These are phyloP conservation scores for Linnaemya tessellans DNA, from an alignment of 2,888 invertebrate species.

Conservation along the genomic window DNA sequence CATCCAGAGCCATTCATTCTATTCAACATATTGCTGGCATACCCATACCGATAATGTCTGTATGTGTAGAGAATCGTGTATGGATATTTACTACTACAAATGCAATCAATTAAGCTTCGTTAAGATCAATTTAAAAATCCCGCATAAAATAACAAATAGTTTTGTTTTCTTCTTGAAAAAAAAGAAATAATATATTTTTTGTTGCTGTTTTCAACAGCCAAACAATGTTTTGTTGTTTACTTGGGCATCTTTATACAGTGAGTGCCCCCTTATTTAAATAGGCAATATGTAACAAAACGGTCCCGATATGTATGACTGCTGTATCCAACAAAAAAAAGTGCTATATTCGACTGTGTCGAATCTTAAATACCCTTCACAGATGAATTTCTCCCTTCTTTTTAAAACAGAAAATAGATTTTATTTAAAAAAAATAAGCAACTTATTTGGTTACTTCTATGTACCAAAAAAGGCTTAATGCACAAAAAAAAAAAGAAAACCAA, in stretches of 20 bases:
- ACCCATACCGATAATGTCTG: conserved; percentile 25
- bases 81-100: conserved; percentile 78
- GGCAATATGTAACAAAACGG: conserved; percentile 46
- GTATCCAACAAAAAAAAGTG: conserved; percentile 5
- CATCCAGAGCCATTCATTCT: conserved; percentile 50
- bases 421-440: too few species aligned
- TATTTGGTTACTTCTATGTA: too few species aligned
- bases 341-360: not conserved
- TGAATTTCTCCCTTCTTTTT: too few species aligned
- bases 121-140: conserved; percentile 84
- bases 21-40: conserved; percentile 42
- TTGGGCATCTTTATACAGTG: conserved; percentile 45
- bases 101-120: conserved; percentile 83
- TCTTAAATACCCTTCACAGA: not conserved
- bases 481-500: too few species aligned
- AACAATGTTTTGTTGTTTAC: conserved; percentile 50
- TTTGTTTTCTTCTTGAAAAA: conserved; percentile 76
- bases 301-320: conserved; percentile 17
- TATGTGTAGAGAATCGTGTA: conserved; percentile 40
- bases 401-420: too few species aligned
- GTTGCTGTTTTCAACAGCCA: conserved; percentile 40
- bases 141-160: conserved; percentile 83
- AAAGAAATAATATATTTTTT: conserved; percentile 22
- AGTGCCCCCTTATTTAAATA: conserved; percentile 51
- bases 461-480: too few species aligned